Conservation (phyloP, 2,888 invertebrate genomes). For the Platycnemis pennipes region DNA sequence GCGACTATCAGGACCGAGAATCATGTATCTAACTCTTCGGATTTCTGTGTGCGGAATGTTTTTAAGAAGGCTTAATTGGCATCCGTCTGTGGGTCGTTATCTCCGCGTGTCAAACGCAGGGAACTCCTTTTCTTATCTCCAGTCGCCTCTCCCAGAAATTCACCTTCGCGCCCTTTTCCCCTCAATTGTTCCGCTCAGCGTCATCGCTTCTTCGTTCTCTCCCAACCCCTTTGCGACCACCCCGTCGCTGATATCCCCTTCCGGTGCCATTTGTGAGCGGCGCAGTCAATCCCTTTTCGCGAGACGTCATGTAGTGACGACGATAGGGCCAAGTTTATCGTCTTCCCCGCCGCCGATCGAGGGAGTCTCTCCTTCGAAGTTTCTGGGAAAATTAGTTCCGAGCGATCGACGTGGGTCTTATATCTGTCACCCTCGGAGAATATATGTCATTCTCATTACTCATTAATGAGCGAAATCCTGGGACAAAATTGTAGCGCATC, state of each 20-base stretch:
- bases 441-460: conserved; percentile 38
- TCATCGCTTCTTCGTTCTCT: neutral
- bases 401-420: conserved; percentile 12
- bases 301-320: conserved; percentile 53
- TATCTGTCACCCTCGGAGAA: neutral
- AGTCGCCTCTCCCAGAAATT: neutral
- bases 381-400: conserved; percentile 55
- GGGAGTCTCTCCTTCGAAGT: conserved; percentile 28
- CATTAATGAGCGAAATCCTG: conserved; percentile 30
- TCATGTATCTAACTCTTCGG: neutral
- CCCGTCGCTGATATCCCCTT: conserved; percentile 21
- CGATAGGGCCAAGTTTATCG: conserved; percentile 49
- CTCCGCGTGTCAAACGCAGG: conserved; percentile 52
- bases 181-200: conserved; percentile 8
- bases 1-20: conserved; percentile 22
- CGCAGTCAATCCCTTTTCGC: conserved; percentile 39
- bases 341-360: conserved; percentile 12
- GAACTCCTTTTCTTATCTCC: conserved; percentile 24
- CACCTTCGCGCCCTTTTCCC: conserved; percentile 30
- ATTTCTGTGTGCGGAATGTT: neutral
- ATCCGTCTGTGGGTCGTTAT: conserved; percentile 45
- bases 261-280: conserved; percentile 28
- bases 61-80: conserved; percentile 59
- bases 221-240: neutral
- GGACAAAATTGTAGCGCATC: neutral